phyloP scores from a whole-genome alignment of 2,797 vertebrate genomes.

The Falco columbarius region DNA sequence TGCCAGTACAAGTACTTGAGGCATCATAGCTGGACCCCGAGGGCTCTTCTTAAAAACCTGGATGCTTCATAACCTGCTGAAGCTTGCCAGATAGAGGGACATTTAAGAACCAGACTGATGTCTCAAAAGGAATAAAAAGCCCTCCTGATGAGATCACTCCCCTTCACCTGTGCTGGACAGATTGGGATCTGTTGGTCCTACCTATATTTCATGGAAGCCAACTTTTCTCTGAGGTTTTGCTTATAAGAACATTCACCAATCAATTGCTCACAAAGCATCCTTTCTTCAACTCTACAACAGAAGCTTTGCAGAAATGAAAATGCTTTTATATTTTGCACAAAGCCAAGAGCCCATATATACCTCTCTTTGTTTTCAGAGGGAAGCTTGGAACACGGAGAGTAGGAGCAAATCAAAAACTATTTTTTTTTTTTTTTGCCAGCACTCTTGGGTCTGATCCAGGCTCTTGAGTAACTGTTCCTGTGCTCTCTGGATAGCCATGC shows the following conservation, averaged over 20 bases:
- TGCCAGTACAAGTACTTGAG: neutral
- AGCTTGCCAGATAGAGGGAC: neutral
- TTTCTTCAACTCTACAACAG: slow-evolving; percentile 20
- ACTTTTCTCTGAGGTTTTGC: neutral
- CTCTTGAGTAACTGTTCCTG: neutral
- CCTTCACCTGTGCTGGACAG: neutral
- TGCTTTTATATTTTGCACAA: slow-evolving; percentile 47
- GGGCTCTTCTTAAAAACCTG: neutral
- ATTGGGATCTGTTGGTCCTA: neutral
- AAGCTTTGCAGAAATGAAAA: slow-evolving; percentile 35
- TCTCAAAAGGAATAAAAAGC: neutral
- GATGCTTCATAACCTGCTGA: neutral
- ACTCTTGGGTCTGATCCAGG: neutral
- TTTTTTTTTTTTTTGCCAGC: neutral
- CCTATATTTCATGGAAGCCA: neutral
- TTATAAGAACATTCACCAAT: neutral
- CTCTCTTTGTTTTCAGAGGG: slow-evolving; percentile 38
- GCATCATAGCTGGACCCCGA: neutral
- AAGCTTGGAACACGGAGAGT: slow-evolving; percentile 39
- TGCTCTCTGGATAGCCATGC: neutral
- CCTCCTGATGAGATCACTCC: neutral
- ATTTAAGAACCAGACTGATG: neutral
- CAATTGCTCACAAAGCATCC: slow-evolving; percentile 2
- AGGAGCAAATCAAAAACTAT: slow-evolving; percentile 29
- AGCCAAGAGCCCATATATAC: slow-evolving; percentile 23